Conservation (phyloP, 2,888 invertebrate genomes). For the Cyclophora albipunctata region DNA sequence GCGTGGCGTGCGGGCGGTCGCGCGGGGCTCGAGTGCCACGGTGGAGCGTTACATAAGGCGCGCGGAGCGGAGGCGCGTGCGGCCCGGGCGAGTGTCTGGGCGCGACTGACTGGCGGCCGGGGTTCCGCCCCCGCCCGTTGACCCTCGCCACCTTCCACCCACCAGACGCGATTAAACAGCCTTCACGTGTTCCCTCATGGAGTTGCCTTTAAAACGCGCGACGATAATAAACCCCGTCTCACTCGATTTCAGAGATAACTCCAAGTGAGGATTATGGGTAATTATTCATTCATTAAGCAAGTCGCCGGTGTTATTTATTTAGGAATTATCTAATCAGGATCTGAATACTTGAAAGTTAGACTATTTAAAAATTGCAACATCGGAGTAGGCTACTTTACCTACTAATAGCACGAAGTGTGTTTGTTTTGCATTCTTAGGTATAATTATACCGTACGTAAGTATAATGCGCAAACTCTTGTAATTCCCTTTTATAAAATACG, state of each 20-base stretch:
- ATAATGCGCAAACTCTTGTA: too few species aligned
- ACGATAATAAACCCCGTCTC: conserved; percentile 58
- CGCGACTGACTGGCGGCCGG: conserved; percentile 62
- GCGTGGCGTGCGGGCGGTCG: conserved; percentile 35
- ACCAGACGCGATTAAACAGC: conserved; percentile 58
- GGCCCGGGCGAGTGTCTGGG: conserved; percentile 64
- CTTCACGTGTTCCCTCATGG: conserved; percentile 50
- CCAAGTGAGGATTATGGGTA: conserved; percentile 25
- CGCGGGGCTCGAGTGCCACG: conserved; percentile 47
- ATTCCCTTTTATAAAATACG: too few species aligned
- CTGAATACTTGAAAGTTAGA: too few species aligned
- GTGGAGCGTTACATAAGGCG: conserved; percentile 73
- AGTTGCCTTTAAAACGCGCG: conserved; percentile 36
- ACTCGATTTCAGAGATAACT: conserved; percentile 44
- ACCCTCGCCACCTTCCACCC: conserved; percentile 47
- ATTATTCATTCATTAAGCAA: conserved; percentile 18
- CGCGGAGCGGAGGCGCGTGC: conserved; percentile 62
- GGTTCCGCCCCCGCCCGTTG: conserved; percentile 66
- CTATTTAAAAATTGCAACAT: too few species aligned
- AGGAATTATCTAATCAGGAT: conserved; percentile 1
- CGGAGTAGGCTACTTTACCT: too few species aligned
- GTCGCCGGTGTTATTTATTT: conserved; percentile 6
- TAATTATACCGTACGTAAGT: too few species aligned
- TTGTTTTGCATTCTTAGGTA: too few species aligned
- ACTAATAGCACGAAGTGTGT: too few species aligned